Evolutionary conservation across 2,113 vertebrate species (phyloP), one percentile per base, ranked within the genome.

Genomic region (Notarius lentiginosus): DNA sequence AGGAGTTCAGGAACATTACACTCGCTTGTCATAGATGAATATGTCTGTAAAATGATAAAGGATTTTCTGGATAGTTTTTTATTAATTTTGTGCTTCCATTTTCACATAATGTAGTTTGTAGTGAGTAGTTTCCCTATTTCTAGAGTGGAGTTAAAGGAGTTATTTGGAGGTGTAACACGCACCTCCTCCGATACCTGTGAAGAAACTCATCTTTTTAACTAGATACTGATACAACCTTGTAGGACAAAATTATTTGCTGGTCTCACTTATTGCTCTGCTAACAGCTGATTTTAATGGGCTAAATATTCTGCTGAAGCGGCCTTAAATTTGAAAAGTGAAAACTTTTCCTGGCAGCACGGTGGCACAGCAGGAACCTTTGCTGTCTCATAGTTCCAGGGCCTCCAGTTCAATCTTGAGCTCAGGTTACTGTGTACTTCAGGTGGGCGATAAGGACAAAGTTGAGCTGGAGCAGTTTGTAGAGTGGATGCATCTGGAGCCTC

Each of bases 401-500:
- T 10, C 41, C 18, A 75, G 41, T 51, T 76, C 10, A 76, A 76
- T 51, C 8, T 7, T 77, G 12, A 53, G 55, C 55, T 5, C n/a
- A 77, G 53, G 27, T 27, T 8, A 17, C 70, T 12, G 41, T 79
- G 27, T 63, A 53, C 41, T 79, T 56, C 91, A 97, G 96, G 96
- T 96, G 89, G 95, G 96, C 84, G 96, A 96, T 73, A 95, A 94
- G 58, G 95, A 95, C 49, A 95, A 96, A 89, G 96, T 97, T 75
- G 95, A 93, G 49, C 95, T 95, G 80, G 95, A 95, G 51, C 94
- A 96, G n/a, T 97, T 97, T 89, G 96, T 96, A 91, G 95, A 96
- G 0, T 97, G 96, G 96, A 97, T 97, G 96, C 95, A 24, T 76
- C 91, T 97, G 88, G 96, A 97, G 58, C 96, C 96, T 10, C 96